phyloP scores from a whole-genome alignment of 35 echinoderm and acorn worm species.

The Ophiothrix spiculata region DNA sequence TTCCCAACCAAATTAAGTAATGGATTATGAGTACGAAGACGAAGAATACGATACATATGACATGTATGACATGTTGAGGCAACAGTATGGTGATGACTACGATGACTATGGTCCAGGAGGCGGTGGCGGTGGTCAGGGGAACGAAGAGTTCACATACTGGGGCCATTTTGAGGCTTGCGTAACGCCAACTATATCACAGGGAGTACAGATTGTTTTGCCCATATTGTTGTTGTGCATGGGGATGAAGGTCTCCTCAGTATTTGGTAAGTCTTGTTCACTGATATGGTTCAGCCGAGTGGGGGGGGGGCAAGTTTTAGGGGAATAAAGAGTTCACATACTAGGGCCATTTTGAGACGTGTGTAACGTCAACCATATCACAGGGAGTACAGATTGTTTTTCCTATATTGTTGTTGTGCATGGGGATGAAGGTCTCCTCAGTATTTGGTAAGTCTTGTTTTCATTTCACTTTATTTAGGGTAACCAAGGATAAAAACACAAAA shows the following conservation, averaged over 20 bases:
- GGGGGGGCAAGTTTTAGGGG: too few species aligned
- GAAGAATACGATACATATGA: not conserved
- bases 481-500: too few species aligned
- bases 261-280: constrained; percentile 58
- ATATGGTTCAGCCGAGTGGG: too few species aligned
- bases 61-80: constrained; percentile 1
- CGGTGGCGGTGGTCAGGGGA: not conserved
- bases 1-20: too few species aligned
- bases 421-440: constrained; percentile 38
- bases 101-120: constrained; percentile 26
- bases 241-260: constrained; percentile 37
- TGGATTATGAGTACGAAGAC: constrained; percentile 3
- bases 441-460: constrained; percentile 54
- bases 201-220: constrained; percentile 60
- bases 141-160: constrained; percentile 25
- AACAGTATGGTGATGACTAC: constrained; percentile 52
- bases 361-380: constrained; percentile 42
- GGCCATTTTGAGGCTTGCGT: constrained; percentile 61
- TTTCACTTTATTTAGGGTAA: too few species aligned
- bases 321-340: constrained; percentile 27
- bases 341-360: constrained; percentile 60
- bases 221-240: constrained; percentile 48
- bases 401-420: constrained; percentile 45
- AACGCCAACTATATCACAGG: constrained; percentile 51
- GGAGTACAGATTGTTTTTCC: constrained; percentile 66